Percentiles rank a stretch among this genome's conserved stretches.
These are phyloP conservation scores for Melanotaenia boesemani DNA, from an alignment of 2,797 vertebrate species.

Conservation along the genomic window DNA sequence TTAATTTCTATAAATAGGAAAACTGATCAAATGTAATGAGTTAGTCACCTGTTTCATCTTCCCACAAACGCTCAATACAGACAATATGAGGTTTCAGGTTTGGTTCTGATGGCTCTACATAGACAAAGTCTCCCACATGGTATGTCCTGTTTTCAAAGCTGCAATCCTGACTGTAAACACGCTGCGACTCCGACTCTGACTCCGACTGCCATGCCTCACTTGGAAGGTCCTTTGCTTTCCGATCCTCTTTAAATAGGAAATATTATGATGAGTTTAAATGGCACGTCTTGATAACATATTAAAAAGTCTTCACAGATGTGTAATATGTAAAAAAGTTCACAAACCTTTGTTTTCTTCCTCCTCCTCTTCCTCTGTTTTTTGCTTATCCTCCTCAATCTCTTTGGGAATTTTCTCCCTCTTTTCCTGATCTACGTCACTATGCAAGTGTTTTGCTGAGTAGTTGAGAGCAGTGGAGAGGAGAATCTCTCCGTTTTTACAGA, in stretches of 20 bases:
- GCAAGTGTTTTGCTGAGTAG: conserved; percentile 94
- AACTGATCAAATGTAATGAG: background rate
- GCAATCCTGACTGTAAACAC: conserved; percentile 92
- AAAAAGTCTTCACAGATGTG: background rate
- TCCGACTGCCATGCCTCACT: conserved; percentile 86
- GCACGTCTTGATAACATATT: background rate
- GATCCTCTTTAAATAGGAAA: conserved; percentile 78
- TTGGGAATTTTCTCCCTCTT: conserved; percentile 97
- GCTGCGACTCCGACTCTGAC: conserved; percentile 82
- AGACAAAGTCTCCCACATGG: conserved; percentile 95
- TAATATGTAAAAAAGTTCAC: background rate
- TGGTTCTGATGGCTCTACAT: conserved; percentile 92
- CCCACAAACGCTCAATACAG: conserved; percentile 96
- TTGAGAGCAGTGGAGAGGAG: conserved; percentile 93
- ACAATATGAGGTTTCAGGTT: conserved; percentile 95
- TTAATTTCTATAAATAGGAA: background rate
- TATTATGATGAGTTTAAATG: conserved; percentile 9
- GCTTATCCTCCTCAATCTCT: conserved; percentile 96
- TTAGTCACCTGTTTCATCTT: conserved; percentile 90
- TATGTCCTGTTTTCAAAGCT: conserved; percentile 95
- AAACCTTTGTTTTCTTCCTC: conserved; percentile 91
- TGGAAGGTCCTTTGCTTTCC: conserved; percentile 86
- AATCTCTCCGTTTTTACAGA: conserved; percentile 99
- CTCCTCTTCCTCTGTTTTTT: conserved; percentile 91
- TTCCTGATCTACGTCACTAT: conserved; percentile 95